Evolutionary conservation across 2,888 invertebrate species (phyloP), one percentile per base, ranked within the genome.

Genomic region (Elmis aenea): DNA sequence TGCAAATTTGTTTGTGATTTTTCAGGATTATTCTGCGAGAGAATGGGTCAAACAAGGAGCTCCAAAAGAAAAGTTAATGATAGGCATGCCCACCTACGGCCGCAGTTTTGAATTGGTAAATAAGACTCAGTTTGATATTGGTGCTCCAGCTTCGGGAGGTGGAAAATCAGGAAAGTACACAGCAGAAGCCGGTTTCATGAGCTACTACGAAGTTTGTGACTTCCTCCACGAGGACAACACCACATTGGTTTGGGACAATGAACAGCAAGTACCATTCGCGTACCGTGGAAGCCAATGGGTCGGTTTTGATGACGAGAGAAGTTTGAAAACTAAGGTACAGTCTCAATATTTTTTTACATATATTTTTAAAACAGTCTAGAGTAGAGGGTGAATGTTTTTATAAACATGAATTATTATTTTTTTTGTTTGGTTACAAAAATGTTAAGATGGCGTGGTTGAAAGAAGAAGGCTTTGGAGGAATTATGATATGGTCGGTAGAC

Each of bases 401-500:
- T n/a, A n/a, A n/a, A n/a, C n/a, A n/a, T n/a, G n/a, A n/a, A 11
- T 23, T 2, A 15, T 20, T 22, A 11, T 5, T 30, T 14, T 22
- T 31, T 34, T 11, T 22, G n/a, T 30, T n/a, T n/a, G n/a, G n/a
- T n/a, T n/a, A n/a, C n/a, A 8, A 18, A 8, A 18, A 18, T 6
- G 57, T 57, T 2, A 61, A 92, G 91, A 90, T 89, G 81, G 83
- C 85, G 38, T 94, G 93, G 93, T 72, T 93, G 39, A 91, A 89
- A 64, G 89, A 91, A 59, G 88, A 90, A 76, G 92, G 90, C 13
- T 91, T 91, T 48, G 94, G 92, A 22, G 95, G 95, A 11, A 90
- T 94, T 36, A 95, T 95, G 91, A 85, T 95, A 29, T 95, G 94
- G 94, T 93, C 93, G 0, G 77, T 94, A 13, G 94, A 95, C 58